These are phyloP conservation scores for Drosophila sulfurigaster DNA, from an alignment of 1,140 invertebrate species.

Conservation along the genomic window DNA sequence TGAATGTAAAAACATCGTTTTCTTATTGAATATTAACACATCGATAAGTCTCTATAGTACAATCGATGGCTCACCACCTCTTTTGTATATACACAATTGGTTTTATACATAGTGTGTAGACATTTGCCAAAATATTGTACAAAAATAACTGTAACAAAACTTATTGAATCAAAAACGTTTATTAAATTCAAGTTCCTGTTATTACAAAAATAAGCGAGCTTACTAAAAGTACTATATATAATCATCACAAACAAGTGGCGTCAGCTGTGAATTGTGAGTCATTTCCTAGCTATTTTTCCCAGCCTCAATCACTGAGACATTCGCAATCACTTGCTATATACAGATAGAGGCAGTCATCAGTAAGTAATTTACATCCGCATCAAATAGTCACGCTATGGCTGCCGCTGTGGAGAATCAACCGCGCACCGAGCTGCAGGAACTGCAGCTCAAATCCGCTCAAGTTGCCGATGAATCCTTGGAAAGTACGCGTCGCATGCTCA, in stretches of 20 bases:
- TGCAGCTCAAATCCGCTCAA: constrained; percentile 91
- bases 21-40: too few species aligned
- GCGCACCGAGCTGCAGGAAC: constrained; percentile 91
- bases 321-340: constrained; percentile 64
- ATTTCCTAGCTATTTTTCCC: constrained; percentile 43
- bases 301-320: constrained; percentile 21
- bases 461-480: constrained; percentile 97
- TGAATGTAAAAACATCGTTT: too few species aligned
- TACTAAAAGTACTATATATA: not conserved
- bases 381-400: constrained; percentile 81
- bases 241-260: constrained; percentile 12
- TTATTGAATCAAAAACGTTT: constrained; percentile 1
- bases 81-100: constrained; percentile 54
- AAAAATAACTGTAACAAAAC: constrained; percentile 11
- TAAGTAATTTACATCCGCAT: constrained; percentile 12
- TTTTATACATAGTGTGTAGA: constrained; percentile 38
- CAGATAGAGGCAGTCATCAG: constrained; percentile 20
- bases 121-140: constrained; percentile 43
- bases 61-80: too few species aligned
- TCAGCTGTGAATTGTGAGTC: constrained; percentile 61
- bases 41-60: too few species aligned
- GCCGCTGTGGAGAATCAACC: constrained; percentile 86
- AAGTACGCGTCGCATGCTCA: constrained; percentile 97
- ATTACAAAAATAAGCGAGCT: constrained; percentile 25
- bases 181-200: constrained; percentile 29